Percentiles rank a stretch among this genome's conserved stretches.
Evolutionary conservation across 2,113 vertebrate genomes (phyloP).

Genomic region (Tachuris rubrigastra): DNA sequence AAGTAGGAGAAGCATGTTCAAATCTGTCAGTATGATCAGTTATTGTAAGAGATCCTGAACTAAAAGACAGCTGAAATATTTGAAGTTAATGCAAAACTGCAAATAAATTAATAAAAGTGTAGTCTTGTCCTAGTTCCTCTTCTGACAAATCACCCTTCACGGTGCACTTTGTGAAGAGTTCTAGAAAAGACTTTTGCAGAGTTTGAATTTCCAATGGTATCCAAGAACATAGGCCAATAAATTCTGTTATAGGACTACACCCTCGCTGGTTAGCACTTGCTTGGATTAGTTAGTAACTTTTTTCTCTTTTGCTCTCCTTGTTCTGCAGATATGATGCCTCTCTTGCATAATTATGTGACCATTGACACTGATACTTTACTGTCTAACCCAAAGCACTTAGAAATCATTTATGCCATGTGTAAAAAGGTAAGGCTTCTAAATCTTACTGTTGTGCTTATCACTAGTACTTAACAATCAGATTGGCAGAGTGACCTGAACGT

Average conservation of each 20-base stretch:
- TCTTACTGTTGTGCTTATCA: background rate
- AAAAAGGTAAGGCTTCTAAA: conserved; percentile 85
- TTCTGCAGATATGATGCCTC: conserved; percentile 96
- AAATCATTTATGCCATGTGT: conserved; percentile 97
- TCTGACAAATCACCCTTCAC: background rate
- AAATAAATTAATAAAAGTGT: background rate
- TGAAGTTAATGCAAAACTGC: background rate
- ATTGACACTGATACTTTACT: conserved; percentile 92
- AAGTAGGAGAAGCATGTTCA: background rate
- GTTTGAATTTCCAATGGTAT: background rate
- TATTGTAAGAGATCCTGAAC: background rate
- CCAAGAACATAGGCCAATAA: background rate
- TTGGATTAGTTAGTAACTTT: background rate
- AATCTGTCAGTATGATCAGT: conserved; percentile 1
- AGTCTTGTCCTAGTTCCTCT: background rate
- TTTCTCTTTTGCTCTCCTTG: background rate
- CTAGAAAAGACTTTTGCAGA: background rate
- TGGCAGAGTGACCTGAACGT: background rate
- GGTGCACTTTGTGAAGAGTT: background rate
- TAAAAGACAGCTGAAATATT: background rate
- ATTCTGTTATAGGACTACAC: background rate
- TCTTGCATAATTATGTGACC: conserved; percentile 97
- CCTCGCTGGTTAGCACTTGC: background rate
- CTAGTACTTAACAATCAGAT: background rate
- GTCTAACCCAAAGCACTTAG: conserved; percentile 91